Percentiles rank a stretch among this genome's conserved stretches.
Evolutionary conservation across 2,888 invertebrate genomes (phyloP).

Genomic region (Sinelater perroti): DNA sequence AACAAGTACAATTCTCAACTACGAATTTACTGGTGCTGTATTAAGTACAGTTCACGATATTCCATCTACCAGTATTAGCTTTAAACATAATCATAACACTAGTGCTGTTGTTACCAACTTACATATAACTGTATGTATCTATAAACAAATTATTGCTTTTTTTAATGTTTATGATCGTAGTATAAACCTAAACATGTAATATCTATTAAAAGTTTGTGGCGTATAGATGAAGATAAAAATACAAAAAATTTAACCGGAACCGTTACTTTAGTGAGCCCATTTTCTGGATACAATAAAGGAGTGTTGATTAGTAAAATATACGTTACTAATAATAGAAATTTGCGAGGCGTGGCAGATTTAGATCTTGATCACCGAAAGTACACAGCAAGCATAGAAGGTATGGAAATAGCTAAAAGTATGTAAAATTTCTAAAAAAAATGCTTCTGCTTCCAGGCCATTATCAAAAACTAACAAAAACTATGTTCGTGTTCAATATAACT

Average conservation of each 20-base stretch:
- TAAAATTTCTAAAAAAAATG: no score
- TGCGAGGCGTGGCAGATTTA: constrained; percentile 74
- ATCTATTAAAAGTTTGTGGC: constrained; percentile 77
- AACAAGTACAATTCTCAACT: constrained; percentile 57
- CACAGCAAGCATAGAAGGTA: constrained; percentile 71
- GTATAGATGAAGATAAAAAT: constrained; percentile 63
- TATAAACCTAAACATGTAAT: constrained; percentile 74
- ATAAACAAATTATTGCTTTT: background rate
- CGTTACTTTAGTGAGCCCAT: constrained; percentile 72
- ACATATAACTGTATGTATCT: background rate
- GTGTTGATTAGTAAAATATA: constrained; percentile 73
- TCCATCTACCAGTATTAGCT: constrained; percentile 65
- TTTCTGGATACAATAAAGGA: constrained; percentile 74
- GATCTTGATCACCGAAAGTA: constrained; percentile 76
- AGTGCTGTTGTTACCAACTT: constrained; percentile 62
- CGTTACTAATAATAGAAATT: constrained; percentile 69
- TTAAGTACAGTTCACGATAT: constrained; percentile 69
- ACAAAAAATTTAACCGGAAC: constrained; percentile 74
- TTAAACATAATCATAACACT: constrained; percentile 65
- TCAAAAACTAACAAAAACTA: constrained; percentile 76
- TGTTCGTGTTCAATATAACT: constrained; percentile 77
- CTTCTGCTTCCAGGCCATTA: constrained; percentile 72
- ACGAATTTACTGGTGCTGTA: constrained; percentile 64
- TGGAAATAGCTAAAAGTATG: no score
- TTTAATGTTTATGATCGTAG: constrained; percentile 58